phyloP scores from a whole-genome alignment of 2,888 invertebrate species.

The Athripsodes cinereus region DNA sequence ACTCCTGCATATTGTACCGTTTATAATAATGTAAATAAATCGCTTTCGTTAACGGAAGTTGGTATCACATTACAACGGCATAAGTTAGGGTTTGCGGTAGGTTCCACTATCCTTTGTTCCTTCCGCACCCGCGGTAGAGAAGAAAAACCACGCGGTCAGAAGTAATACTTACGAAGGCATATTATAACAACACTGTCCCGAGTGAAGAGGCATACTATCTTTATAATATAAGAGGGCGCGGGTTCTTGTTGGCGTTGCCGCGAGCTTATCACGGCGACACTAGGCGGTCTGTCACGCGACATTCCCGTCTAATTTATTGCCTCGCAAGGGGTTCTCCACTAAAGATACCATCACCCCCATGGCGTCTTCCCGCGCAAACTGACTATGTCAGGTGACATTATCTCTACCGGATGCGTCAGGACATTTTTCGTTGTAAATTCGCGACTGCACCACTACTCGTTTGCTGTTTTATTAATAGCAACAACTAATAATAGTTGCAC shows the following conservation, averaged over 20 bases:
- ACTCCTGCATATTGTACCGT: too few relatives aligned
- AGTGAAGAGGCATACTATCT: slow-evolving; percentile 1
- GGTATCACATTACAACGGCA: too few relatives aligned
- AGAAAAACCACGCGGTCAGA: background rate
- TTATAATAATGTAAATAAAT: background rate
- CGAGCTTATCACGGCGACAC: slow-evolving; percentile 18
- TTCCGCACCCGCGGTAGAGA: background rate
- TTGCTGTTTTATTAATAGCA: background rate
- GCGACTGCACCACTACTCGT: slow-evolving; percentile 10
- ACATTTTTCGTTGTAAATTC: slow-evolving; percentile 16
- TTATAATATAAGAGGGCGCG: background rate
- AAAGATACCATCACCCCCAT: slow-evolving; percentile 22
- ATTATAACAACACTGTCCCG: background rate
- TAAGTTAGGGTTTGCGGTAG: background rate
- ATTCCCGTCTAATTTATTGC: slow-evolving; percentile 26
- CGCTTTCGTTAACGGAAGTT: too few relatives aligned
- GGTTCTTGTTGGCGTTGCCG: slow-evolving; percentile 3
- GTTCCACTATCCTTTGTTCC: background rate
- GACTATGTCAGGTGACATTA: slow-evolving; percentile 23
- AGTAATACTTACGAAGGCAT: background rate
- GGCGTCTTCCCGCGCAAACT: slow-evolving; percentile 17
- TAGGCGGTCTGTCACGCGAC: slow-evolving; percentile 25
- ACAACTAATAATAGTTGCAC: background rate
- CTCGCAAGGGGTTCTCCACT: slow-evolving; percentile 18
- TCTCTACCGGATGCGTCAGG: slow-evolving; percentile 16